phyloP scores from a whole-genome alignment of 2,113 vertebrate species.

The Microcebus ravelobensis region DNA sequence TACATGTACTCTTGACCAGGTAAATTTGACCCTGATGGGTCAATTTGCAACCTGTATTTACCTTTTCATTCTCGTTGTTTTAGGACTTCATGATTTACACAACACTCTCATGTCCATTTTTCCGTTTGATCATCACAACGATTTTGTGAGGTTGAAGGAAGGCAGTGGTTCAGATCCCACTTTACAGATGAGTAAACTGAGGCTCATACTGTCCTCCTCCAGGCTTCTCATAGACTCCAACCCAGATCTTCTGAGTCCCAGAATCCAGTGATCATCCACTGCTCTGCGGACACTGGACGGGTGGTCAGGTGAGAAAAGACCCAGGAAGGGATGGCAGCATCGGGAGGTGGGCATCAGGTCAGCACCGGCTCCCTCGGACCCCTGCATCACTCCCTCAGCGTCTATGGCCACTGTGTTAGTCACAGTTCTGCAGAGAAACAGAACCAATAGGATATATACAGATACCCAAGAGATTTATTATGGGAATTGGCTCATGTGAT shows the following conservation, averaged over 20 bases:
- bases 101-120: not conserved
- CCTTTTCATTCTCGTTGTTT: not conserved
- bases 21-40: not conserved
- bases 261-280: too few relatives aligned
- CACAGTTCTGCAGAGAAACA: not conserved
- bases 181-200: not conserved
- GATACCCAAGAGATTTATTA: not conserved
- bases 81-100: not conserved
- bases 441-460: too few relatives aligned
- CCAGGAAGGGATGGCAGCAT: accelerated
- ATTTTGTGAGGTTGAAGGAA: not conserved
- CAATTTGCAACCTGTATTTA: not conserved
- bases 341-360: accelerated
- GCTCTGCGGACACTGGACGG: not conserved
- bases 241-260: not conserved
- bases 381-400: not conserved
- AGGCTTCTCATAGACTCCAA: not conserved
- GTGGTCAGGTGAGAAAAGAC: not conserved
- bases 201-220: not conserved
- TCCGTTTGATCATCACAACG: not conserved
- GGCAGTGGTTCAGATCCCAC: not conserved
- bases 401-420: not conserved
- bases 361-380: not conserved
- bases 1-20: not conserved
- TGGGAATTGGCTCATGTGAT: not conserved